These are phyloP conservation scores for Platycnemis pennipes DNA, from an alignment of 2,888 invertebrate species.

Conservation along the genomic window DNA sequence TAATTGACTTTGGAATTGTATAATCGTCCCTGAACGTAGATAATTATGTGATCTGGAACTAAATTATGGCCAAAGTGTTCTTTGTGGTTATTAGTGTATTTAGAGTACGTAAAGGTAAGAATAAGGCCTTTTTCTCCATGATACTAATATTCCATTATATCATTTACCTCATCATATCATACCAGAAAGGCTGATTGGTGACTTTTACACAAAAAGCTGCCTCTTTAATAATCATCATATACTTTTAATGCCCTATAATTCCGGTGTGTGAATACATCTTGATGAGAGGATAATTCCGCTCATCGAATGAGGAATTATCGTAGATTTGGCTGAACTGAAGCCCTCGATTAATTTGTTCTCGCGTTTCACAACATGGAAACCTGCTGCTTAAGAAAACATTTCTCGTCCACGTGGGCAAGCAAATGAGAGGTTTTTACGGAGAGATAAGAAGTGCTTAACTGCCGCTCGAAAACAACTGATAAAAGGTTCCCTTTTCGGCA, in stretches of 20 bases:
- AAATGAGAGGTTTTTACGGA: background rate
- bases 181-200: too few relatives aligned
- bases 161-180: too few relatives aligned
- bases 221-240: too few relatives aligned
- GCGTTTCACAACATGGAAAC: background rate
- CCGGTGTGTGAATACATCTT: background rate
- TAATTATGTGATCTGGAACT: too few relatives aligned
- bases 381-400: background rate
- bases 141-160: too few relatives aligned
- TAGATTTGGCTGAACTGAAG: background rate
- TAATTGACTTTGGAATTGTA: too few relatives aligned
- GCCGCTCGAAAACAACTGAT: background rate
- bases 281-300: background rate
- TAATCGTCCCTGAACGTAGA: too few relatives aligned
- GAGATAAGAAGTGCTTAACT: background rate
- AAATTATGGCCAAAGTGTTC: too few relatives aligned
- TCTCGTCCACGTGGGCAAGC: background rate
- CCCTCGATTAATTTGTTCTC: background rate
- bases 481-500: background rate
- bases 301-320: background rate
- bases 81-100: too few relatives aligned
- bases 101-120: too few relatives aligned
- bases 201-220: too few relatives aligned
- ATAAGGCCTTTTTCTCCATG: too few relatives aligned
- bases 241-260: background rate